These are phyloP conservation scores for Steatocranus sp. DNA, from an alignment of 2,797 vertebrate species.

Conservation along the genomic window DNA sequence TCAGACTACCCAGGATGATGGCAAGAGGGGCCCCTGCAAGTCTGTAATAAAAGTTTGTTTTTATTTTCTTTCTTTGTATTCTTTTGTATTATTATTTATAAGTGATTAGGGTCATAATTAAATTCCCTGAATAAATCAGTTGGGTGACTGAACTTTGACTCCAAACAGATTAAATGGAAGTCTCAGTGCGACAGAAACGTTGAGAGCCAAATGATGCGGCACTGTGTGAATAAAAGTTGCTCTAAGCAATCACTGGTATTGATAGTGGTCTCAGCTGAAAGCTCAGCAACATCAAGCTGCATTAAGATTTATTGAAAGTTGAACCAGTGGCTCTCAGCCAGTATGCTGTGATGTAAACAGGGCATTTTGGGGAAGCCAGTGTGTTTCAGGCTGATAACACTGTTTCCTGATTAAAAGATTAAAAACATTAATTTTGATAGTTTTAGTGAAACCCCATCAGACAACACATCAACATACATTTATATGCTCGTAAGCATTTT, in stretches of 20 bases:
- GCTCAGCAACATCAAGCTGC: neutral
- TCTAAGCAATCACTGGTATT: neutral
- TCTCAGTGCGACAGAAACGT: neutral
- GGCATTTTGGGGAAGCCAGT: neutral
- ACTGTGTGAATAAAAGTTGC: neutral
- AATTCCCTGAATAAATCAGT: neutral
- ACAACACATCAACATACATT: neutral
- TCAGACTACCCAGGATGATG: neutral
- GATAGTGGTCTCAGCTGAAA: neutral
- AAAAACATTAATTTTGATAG: neutral
- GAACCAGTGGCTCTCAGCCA: neutral
- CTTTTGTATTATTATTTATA: neutral
- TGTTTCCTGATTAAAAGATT: neutral
- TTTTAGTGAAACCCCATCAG: neutral
- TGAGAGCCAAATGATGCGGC: neutral
- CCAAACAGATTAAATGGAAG: neutral
- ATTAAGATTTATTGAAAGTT: neutral
- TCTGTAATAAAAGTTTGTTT: neutral
- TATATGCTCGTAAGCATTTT: neutral
- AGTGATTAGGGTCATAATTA: neutral
- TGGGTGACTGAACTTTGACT: neutral
- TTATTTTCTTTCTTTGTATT: neutral
- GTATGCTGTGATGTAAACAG: neutral
- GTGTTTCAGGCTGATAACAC: neutral
- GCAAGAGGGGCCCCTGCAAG: neutral